Conservation (phyloP, 2,797 vertebrate genomes). For the Dendrocincla tyrannina region DNA sequence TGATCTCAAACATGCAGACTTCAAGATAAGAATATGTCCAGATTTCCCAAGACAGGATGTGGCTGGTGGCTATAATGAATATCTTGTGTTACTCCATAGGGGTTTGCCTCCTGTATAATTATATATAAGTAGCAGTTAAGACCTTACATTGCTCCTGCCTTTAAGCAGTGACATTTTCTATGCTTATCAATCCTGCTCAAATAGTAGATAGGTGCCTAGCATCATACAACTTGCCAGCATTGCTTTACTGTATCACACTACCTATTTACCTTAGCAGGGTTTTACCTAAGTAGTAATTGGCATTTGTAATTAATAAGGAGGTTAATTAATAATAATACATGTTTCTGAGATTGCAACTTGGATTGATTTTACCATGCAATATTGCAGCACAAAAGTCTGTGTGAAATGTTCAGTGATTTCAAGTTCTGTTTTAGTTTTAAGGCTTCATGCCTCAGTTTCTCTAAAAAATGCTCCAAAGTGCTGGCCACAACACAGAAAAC, state of each 20-base stretch:
- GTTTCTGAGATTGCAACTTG: neutral
- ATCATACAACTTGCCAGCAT: neutral
- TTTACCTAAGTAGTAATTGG: neutral
- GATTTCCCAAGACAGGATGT: neutral
- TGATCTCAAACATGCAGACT: constrained; percentile 22
- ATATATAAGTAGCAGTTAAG: neutral
- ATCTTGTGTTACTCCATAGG: neutral
- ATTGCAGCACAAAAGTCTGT: neutral
- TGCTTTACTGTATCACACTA: neutral
- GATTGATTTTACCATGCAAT: constrained; percentile 8
- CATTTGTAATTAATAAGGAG: neutral
- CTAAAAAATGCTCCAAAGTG: constrained; percentile 22
- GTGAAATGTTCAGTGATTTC: neutral
- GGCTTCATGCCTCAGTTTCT: neutral
- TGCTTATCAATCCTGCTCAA: neutral
- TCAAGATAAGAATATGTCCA: neutral
- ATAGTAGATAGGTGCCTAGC: neutral
- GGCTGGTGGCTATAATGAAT: neutral
- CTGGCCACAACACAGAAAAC: neutral
- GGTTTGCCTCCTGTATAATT: neutral
- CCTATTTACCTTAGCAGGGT: neutral
- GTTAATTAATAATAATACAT: neutral
- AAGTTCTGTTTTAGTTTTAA: constrained; percentile 27
- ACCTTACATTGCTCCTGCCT: neutral
- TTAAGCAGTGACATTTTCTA: neutral